These are phyloP conservation scores for Pollenia labialis DNA, from an alignment of 2,888 invertebrate species.

Conservation along the genomic window DNA sequence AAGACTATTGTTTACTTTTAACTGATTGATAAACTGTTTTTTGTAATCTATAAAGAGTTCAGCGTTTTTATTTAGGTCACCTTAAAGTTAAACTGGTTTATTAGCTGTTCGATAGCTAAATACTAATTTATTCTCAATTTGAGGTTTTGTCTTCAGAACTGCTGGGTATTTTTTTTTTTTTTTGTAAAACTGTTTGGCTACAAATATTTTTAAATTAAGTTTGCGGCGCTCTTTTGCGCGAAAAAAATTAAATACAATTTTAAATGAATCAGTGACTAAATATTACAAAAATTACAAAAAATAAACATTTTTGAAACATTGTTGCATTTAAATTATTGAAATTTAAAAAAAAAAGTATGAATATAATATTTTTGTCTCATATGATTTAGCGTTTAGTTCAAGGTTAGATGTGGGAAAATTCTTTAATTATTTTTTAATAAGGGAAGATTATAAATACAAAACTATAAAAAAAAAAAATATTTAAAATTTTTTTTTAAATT, in stretches of 20 bases:
- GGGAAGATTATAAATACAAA: background rate
- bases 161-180: background rate
- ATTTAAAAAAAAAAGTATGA: background rate
- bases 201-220: slow-evolving; percentile 1
- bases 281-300: background rate
- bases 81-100: no score
- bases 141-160: background rate
- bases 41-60: no score
- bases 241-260: background rate
- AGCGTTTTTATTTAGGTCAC: no score
- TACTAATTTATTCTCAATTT: no score
- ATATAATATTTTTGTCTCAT: slow-evolving; percentile 22
- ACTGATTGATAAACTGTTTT: no score
- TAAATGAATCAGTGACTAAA: slow-evolving; percentile 29
- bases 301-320: slow-evolving; percentile 12
- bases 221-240: slow-evolving; percentile 1
- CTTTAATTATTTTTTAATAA: no score
- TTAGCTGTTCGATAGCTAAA: no score
- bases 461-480: background rate
- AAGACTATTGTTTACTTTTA: no score
- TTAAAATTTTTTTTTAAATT: no score
- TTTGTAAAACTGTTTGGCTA: background rate
- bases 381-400: slow-evolving; percentile 36
- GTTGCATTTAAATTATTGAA: slow-evolving; percentile 44
- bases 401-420: background rate